These are phyloP conservation scores for Oeneis ivallda DNA, from an alignment of 2,888 invertebrate species.

Conservation along the genomic window DNA sequence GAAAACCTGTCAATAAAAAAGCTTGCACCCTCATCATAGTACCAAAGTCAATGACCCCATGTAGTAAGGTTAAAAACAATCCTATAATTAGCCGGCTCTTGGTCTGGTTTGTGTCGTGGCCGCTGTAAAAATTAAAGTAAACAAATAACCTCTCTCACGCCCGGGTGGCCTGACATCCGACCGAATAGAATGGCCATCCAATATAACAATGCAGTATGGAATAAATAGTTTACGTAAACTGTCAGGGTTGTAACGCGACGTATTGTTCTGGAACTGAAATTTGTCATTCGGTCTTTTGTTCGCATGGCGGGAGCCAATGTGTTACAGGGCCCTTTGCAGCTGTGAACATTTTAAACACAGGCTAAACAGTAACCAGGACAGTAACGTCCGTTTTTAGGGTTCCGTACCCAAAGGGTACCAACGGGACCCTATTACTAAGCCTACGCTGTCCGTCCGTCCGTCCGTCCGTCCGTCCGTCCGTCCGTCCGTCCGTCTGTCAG, in stretches of 20 bases:
- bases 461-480: too few species aligned
- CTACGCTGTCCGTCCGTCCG: too few species aligned
- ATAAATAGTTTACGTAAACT: conserved; percentile 42
- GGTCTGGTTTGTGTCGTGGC: conserved; percentile 79
- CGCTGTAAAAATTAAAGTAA: conserved; percentile 79
- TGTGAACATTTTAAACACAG: conserved; percentile 17
- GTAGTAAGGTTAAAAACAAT: conserved; percentile 66
- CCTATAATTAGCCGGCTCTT: conserved; percentile 73
- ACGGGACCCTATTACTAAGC: too few species aligned
- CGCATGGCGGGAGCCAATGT: conserved; percentile 42
- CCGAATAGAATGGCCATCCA: conserved; percentile 46
- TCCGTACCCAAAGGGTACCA: too few species aligned
- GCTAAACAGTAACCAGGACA: background rate
- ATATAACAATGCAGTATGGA: conserved; percentile 32
- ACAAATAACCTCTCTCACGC: conserved; percentile 74
- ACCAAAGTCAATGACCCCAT: conserved; percentile 72
- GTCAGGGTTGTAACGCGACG: conserved; percentile 41
- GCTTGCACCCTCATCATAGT: conserved; percentile 10
- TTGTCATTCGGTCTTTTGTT: conserved; percentile 55
- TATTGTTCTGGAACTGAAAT: conserved; percentile 50
- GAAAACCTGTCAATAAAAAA: conserved; percentile 4
- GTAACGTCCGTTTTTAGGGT: background rate
- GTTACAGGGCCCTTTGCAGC: conserved; percentile 20
- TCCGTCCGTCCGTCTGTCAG: too few species aligned
- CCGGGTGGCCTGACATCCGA: conserved; percentile 68